phyloP scores from a whole-genome alignment of 2,888 invertebrate genomes.

The Chrysolina americana region DNA sequence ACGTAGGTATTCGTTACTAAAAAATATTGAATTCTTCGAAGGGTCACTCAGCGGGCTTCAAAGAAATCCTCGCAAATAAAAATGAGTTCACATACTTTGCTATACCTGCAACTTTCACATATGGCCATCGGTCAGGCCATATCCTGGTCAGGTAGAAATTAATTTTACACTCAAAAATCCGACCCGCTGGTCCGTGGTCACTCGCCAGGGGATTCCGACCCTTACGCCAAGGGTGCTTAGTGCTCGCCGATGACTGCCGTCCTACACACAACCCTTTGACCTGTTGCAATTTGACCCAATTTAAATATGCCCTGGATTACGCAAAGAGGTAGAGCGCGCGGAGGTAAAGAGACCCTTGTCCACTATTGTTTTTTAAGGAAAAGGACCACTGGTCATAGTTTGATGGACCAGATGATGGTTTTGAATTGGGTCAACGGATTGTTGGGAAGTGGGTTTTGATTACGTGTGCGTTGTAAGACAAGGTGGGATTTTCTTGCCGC shows the following conservation, averaged over 20 bases:
- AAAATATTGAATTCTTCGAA: conserved; percentile 26
- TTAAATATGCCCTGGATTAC: conserved; percentile 61
- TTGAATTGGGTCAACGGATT: conserved; percentile 48
- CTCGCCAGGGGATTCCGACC: conserved; percentile 16
- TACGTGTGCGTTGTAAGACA: background rate
- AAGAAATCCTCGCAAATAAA: conserved; percentile 52
- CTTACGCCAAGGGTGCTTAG: conserved; percentile 20
- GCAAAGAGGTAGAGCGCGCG: conserved; percentile 42
- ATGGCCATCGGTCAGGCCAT: conserved; percentile 36
- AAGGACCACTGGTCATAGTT: conserved; percentile 55
- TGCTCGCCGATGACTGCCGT: conserved; percentile 40
- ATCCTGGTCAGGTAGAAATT: conserved; percentile 43
- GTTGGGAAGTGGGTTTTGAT: conserved; percentile 40
- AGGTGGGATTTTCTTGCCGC: background rate
- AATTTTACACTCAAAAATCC: conserved; percentile 41
- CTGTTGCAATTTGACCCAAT: conserved; percentile 62
- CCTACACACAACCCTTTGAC: conserved; percentile 63
- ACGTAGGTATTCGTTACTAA: background rate
- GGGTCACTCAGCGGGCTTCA: conserved; percentile 38
- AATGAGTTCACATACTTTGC: conserved; percentile 59
- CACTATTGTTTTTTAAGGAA: conserved; percentile 55
- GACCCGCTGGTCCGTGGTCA: conserved; percentile 40
- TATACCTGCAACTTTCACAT: conserved; percentile 48
- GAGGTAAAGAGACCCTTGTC: conserved; percentile 51
- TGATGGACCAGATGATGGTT: conserved; percentile 58